Percentiles rank a stretch among this genome's conserved stretches.
Evolutionary conservation across 1,140 invertebrate genomes (phyloP).

Genomic region (Chironomus tepperi): DNA sequence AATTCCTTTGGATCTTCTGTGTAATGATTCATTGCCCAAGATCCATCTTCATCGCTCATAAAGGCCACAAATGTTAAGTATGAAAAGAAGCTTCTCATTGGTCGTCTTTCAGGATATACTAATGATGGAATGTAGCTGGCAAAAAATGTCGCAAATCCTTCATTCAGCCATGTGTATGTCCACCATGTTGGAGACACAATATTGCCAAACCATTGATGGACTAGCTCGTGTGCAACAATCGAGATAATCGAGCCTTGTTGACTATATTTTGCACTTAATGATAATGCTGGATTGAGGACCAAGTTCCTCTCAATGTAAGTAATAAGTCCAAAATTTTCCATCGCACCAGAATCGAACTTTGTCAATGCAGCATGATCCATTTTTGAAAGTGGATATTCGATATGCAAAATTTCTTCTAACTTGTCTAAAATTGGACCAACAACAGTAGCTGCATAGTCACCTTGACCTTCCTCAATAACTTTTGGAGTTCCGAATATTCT

Average conservation of each 20-base stretch:
- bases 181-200: conserved; percentile 48
- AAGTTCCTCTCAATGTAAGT: conserved; percentile 30
- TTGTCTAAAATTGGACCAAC: too few relatives aligned
- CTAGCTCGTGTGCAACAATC: not conserved
- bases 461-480: too few relatives aligned
- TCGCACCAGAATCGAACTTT: conserved; percentile 38
- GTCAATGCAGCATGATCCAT: conserved; percentile 37
- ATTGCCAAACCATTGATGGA: conserved; percentile 62
- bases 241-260: not conserved
- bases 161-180: conserved; percentile 43
- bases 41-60: not conserved
- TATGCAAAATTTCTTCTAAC: too few relatives aligned
- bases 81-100: not conserved
- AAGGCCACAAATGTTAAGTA: not conserved
- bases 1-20: not conserved
- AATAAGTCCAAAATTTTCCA: conserved; percentile 39
- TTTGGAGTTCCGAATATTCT: too few relatives aligned
- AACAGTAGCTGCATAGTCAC: too few relatives aligned
- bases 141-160: conserved; percentile 45
- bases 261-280: not conserved
- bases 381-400: conserved; percentile 26
- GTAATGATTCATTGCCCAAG: not conserved
- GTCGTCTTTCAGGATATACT: not conserved
- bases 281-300: not conserved
- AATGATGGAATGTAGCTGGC: conserved; percentile 26